Base-by-base conservation (phyloP, 1,140 invertebrate genomes). In the Artemia franciscana region DNA sequence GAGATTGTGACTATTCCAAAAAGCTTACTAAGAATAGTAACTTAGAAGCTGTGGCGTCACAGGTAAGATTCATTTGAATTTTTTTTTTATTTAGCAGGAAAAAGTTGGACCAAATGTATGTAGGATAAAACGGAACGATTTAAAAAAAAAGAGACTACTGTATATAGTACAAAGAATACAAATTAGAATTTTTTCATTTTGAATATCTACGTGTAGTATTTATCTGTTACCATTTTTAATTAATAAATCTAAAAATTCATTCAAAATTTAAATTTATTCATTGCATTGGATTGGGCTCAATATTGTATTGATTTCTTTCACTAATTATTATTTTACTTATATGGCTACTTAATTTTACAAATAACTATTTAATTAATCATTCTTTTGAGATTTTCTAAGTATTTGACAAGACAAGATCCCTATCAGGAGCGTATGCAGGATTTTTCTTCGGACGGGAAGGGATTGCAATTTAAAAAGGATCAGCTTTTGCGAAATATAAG, bases 1-100 rank as follows among this genome's bases (percentile, higher is more conserved):
- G 78, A 66, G 75, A 74, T 58, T 76, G 81, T 60, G 79, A 82
- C 65, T 68, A 75, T 60, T 73, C 77, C 21, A 87, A 88, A 69
- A 78, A 85, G 26, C 83, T 79, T 60, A 85, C 85, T 1, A 92
- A 92, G 73, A 76, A 92, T 66, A 90, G 86, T 71, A 92, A 92
- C 73, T 73, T 91, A 63, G 88, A 91, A 77, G 81, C 88, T 5
- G 84, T 81, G 68, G 39, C 39, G 3, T 51, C 39, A 12, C 81
- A 81, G 71, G 79, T 80, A 75, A 67, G 64, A 67, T 15, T 5
- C 15, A 24, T 62, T 24, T 24, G 25, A 2, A n/a, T 23, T 64
- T 64, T 64, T 27, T n/a, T 24, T 51, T 39, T 1, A 60, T 12
- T 60, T 60, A 25, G 59, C 0, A 24, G 63, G 9, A 24, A 28